Evolutionary conservation across 2,888 invertebrate genomes (phyloP).

Genomic region (Scaptomyza caliginosa): DNA sequence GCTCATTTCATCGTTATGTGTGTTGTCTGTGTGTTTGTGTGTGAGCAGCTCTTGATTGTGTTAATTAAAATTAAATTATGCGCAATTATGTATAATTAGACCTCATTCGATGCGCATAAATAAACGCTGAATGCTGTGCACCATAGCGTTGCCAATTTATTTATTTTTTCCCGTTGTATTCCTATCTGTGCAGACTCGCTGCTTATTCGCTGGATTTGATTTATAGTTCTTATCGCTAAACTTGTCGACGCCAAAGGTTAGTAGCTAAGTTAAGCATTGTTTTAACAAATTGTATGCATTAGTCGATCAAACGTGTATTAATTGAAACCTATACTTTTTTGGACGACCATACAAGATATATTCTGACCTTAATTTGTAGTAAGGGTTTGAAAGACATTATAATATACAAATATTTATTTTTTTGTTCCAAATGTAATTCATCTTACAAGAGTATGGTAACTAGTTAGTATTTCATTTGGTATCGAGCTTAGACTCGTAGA

Average conservation of each 20-base stretch:
- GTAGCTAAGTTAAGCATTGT: slow-evolving; percentile 14
- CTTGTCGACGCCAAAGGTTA: slow-evolving; percentile 47
- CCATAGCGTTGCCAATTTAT: slow-evolving; percentile 55
- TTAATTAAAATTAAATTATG: slow-evolving; percentile 76
- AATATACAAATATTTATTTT: too few relatives aligned
- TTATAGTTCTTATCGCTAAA: slow-evolving; percentile 44
- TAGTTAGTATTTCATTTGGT: too few relatives aligned
- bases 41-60: slow-evolving; percentile 68
- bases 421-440: background rate
- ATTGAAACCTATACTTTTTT: slow-evolving; percentile 15
- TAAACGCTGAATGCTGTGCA: slow-evolving; percentile 51
- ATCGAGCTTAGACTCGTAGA: too few relatives aligned
- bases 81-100: slow-evolving; percentile 73
- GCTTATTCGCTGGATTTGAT: slow-evolving; percentile 44
- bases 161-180: slow-evolving; percentile 45
- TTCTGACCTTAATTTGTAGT: too few relatives aligned
- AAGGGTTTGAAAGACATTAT: too few relatives aligned
- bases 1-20: slow-evolving; percentile 1
- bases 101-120: slow-evolving; percentile 47
- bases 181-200: background rate
- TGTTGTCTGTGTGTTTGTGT: slow-evolving; percentile 14
- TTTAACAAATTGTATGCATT: slow-evolving; percentile 59
- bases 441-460: background rate
- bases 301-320: slow-evolving; percentile 31
- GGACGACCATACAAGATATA: background rate